A percentile compares a stretch with the other conserved stretches of the same genome.
phyloP scores from a whole-genome alignment of 2,113 vertebrate species.

The Erythrocebus patas region DNA sequence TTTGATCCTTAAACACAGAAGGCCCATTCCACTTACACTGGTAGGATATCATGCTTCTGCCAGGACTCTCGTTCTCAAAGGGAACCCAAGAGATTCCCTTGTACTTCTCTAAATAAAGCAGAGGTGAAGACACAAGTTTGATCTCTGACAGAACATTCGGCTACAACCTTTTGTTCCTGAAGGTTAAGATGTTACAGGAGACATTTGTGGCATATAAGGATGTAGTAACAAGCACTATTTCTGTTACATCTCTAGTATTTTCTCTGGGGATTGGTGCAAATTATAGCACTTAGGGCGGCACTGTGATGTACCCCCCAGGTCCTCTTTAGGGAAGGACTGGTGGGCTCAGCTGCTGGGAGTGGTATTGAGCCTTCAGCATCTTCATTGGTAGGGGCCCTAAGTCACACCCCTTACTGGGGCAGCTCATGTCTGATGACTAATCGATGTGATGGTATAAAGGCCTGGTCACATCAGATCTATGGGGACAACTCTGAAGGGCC shows the following conservation, averaged over 20 bases:
- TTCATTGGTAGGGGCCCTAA: not conserved
- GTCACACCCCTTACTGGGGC: not conserved
- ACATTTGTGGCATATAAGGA: not conserved
- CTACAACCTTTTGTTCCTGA: not conserved
- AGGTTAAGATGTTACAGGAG: not conserved
- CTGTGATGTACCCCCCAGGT: not conserved
- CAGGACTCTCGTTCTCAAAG: slow-evolving; percentile 33
- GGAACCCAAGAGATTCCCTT: not conserved
- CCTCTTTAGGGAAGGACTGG: not conserved
- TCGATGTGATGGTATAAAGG: not conserved
- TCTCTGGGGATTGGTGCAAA: not conserved
- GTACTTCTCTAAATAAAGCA: not conserved
- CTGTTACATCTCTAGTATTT: not conserved
- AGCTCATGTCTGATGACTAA: not conserved
- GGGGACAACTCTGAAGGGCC: not conserved
- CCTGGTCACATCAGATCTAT: not conserved
- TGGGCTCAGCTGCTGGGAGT: not conserved
- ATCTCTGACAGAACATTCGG: not conserved
- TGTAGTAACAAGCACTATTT: not conserved
- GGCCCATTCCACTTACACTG: not conserved
- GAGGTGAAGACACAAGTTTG: not conserved
- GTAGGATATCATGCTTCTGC: not conserved
- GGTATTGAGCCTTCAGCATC: not conserved
- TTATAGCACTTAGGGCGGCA: not conserved
- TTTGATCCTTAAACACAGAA: slow-evolving; percentile 46